A percentile compares a stretch with the other conserved stretches of the same genome.
These are phyloP conservation scores for Agrochola lychnidis DNA, from an alignment of 2,888 invertebrate genomes.

Conservation along the genomic window DNA sequence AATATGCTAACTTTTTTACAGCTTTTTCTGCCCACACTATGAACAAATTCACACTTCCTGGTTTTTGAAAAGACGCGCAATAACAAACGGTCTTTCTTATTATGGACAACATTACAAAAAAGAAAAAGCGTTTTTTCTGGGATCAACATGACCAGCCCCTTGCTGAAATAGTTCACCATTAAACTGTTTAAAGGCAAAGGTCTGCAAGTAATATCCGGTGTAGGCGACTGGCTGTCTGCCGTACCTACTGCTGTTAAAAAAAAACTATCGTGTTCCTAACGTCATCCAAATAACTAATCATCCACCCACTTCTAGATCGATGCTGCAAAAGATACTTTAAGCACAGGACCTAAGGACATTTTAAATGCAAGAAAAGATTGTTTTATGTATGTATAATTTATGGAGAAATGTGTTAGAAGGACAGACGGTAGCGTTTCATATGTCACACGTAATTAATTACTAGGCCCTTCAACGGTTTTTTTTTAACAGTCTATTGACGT, in stretches of 20 bases:
- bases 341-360: conserved; percentile 37
- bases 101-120: conserved; percentile 3
- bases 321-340: conserved; percentile 57
- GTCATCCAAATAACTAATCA: conserved; percentile 65
- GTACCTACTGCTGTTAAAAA: conserved; percentile 61
- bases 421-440: conserved; percentile 81
- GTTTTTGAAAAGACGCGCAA: background rate
- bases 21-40: too few relatives aligned
- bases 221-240: conserved; percentile 83
- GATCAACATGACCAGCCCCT: conserved; percentile 15
- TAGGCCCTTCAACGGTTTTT: conserved; percentile 69
- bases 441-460: conserved; percentile 85
- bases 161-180: conserved; percentile 13
- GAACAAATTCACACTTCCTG: background rate
- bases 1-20: background rate
- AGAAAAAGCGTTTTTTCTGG: conserved; percentile 17
- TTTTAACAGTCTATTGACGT: conserved; percentile 38
- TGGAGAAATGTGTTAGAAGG: conserved; percentile 73
- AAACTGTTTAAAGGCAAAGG: conserved; percentile 31
- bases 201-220: conserved; percentile 74
- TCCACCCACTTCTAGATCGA: conserved; percentile 17
- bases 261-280: conserved; percentile 68
- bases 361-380: conserved; percentile 51
- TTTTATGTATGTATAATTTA: conserved; percentile 76
- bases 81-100: background rate